Evolutionary conservation across 2,888 invertebrate species (phyloP).

Genomic region (Chirona hameri): DNA sequence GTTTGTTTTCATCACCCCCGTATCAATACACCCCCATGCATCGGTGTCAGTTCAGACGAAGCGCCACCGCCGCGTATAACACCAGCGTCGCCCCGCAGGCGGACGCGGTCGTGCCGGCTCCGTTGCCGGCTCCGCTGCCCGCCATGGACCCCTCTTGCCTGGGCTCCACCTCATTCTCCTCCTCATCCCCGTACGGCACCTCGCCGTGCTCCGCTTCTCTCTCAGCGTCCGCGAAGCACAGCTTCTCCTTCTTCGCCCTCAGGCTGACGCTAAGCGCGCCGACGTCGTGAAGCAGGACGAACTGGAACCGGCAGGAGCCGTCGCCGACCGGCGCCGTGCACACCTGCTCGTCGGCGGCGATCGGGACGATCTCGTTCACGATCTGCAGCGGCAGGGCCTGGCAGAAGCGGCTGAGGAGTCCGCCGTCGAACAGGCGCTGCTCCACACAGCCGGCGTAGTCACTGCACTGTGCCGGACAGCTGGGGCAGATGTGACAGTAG

Average conservation of each 20-base stretch:
- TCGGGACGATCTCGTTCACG: not conserved
- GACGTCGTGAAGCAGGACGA: not conserved
- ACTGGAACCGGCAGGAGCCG: not conserved
- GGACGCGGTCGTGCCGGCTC: not conserved
- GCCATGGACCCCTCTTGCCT: not conserved
- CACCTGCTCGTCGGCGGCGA: not conserved
- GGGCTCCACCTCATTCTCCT: not conserved
- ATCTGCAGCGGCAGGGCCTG: not conserved
- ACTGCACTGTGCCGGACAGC: conserved; percentile 22
- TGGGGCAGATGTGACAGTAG: conserved; percentile 31
- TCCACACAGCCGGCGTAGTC: conserved; percentile 6
- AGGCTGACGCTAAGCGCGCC: not conserved
- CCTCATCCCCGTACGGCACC: not conserved
- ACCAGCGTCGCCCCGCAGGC: too few relatives aligned
- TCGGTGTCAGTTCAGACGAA: too few relatives aligned
- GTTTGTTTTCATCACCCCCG: too few relatives aligned
- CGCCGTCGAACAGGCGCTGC: not conserved
- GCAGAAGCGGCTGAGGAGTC: not conserved
- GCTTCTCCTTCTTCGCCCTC: not conserved
- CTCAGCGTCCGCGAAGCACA: not conserved
- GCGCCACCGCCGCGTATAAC: too few relatives aligned
- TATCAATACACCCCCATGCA: too few relatives aligned
- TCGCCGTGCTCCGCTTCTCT: not conserved
- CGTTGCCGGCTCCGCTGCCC: not conserved
- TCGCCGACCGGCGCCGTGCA: conserved; percentile 10